Conservation (phyloP, 1,140 invertebrate species). For the Epicauta chinensis region DNA sequence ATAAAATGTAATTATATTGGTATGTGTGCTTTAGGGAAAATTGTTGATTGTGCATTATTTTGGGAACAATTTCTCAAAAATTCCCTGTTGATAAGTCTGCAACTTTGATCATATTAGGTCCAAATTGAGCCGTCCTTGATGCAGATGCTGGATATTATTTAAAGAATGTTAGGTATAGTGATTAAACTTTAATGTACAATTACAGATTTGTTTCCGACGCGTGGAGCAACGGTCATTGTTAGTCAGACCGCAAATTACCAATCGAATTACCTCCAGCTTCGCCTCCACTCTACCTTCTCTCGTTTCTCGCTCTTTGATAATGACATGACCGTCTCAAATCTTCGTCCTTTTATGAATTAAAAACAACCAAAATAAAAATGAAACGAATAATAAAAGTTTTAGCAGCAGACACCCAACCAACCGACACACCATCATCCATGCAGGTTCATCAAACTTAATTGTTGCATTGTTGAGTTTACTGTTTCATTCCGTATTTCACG, state of each 20-base stretch:
- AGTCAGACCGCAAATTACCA: slow-evolving; percentile 35
- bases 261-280: slow-evolving; percentile 29
- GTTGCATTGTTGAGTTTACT: slow-evolving; percentile 11
- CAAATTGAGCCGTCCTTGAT: slow-evolving; percentile 15
- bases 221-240: slow-evolving; percentile 32
- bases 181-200: slow-evolving; percentile 29
- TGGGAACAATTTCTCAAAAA: no score
- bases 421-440: neutral
- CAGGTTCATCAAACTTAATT: slow-evolving; percentile 18
- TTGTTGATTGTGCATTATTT: no score
- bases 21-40: no score
- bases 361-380: slow-evolving; percentile 7
- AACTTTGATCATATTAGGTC: no score
- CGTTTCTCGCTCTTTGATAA: slow-evolving; percentile 15
- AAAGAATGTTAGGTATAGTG: slow-evolving; percentile 19
- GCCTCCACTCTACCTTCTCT: no score
- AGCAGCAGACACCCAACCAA: neutral
- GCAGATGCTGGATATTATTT: slow-evolving; percentile 12
- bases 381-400: neutral
- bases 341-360: neutral
- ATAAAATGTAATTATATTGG: no score
- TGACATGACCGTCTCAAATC: slow-evolving; percentile 26
- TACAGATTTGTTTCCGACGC: slow-evolving; percentile 36
- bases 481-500: slow-evolving; percentile 6
- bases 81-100: no score